Base-by-base conservation (phyloP, 2,797 vertebrate species). In the Liasis olivaceus region DNA sequence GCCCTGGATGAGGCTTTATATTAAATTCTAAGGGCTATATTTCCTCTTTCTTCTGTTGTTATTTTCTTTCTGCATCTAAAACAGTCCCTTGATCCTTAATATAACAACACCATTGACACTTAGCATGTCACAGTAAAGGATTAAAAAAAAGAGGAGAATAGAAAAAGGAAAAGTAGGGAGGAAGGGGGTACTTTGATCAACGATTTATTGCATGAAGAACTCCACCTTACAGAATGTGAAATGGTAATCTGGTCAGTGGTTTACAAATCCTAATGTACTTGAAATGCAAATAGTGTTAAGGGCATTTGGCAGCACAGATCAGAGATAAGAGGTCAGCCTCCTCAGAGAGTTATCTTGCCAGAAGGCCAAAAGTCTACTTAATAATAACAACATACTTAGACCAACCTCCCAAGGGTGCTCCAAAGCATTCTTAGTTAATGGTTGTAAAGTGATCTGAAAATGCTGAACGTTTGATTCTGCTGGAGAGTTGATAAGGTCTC, bases 341-440 rank as follows among this genome's bases (percentile, higher is more conserved):
- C n/a, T 92, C 8, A 36, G 88, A 93, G 92, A 92, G 0, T 90
- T 92, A 56, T 56, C 90, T 26, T 93, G 72, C 84, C 54, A 51
- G 60, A 81, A 92, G 85, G 86, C 87, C 94, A 95, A 95, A 85
- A 95, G 91, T 89, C 69, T 93, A 94, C 42, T 17, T 95, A 96
- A 96, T 90, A 93, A 93, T 94, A 95, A 93, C 91, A 96, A 93
- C 91, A 96, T 95, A 94, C 94, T 96, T 95, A 94, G 95, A 66
- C 26, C 93, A 93, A 88, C 26, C 13, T 96, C 95, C 94, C 95
- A 28, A 28, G 95, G 94, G 95, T 85, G 88, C 91, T 92, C 89
- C 95, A 92, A 93, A 91, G 93, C 95, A 95, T 96, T 95, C 96
- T 97, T 96, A 95, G 94, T 93, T 95, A 96, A 95, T 95, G 94